Conservation (phyloP, 2,888 invertebrate species). For the Drosophila ochracea region DNA sequence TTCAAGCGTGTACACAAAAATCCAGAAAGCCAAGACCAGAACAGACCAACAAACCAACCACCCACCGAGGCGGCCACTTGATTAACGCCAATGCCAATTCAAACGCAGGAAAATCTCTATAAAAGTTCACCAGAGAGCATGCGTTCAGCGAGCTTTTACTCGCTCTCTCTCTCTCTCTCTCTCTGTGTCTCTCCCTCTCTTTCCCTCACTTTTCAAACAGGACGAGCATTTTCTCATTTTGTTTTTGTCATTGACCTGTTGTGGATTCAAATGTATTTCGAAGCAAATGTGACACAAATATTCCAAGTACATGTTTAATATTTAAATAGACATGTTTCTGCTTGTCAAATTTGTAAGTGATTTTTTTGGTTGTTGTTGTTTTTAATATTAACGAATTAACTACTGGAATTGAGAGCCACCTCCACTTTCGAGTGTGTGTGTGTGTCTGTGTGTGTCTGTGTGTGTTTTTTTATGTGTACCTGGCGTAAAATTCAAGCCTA, state of each 20-base stretch:
- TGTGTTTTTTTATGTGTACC: constrained; percentile 48
- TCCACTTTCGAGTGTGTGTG: neutral
- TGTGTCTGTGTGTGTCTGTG: neutral
- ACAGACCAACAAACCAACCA: constrained; percentile 44
- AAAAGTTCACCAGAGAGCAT: constrained; percentile 72
- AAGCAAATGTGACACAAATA: constrained; percentile 1
- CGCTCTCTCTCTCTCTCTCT: neutral
- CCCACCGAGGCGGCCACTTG: constrained; percentile 63
- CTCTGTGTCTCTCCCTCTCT: neutral
- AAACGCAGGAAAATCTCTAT: constrained; percentile 79
- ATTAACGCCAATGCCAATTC: constrained; percentile 79
- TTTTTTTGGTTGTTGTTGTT: neutral
- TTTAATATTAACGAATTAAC: neutral
- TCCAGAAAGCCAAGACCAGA: constrained; percentile 57
- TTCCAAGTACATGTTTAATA: neutral
- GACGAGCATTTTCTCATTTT: constrained; percentile 54
- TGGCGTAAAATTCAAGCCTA: constrained; percentile 49
- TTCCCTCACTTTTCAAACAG: constrained; percentile 36
- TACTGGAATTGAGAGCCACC: neutral
- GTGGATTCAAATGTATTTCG: constrained; percentile 43
- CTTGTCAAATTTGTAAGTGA: constrained; percentile 2
- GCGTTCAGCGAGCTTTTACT: constrained; percentile 67
- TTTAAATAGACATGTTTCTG: neutral
- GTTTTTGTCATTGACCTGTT: constrained; percentile 81
- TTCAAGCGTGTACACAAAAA: constrained; percentile 80